Base-by-base conservation (phyloP, 2,888 invertebrate species). In the Ectemnius lituratus region DNA sequence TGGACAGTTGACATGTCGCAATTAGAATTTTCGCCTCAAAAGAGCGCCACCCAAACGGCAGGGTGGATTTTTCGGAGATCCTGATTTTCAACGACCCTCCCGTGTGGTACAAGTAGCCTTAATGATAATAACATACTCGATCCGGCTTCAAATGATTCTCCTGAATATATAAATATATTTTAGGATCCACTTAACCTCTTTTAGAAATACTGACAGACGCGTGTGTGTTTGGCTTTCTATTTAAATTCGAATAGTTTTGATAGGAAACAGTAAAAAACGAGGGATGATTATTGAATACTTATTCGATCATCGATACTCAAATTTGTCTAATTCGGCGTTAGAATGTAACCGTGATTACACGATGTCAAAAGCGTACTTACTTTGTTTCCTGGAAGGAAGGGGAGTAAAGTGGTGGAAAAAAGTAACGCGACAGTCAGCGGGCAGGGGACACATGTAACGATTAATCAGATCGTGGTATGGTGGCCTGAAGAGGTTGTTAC, bases 401-500 rank as follows among this genome's bases (percentile, higher is more conserved):
- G 18, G 57, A n/a, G 20, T 60, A 52, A 20, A 49, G 4, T 8
- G 49, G 62, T 28, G 27, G 18, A 75, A 79, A 11, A 82, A 79
- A 74, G 72, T 74, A 72, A 49, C 76, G 57, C 37, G 62, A 62
- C 67, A 68, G 69, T 64, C 37, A 11, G 0, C 37, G 37, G 8
- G 75, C 60, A 64, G 65, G 67, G 70, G 70, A 85, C 85, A 84
- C 81, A 81, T 86, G 86, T 79, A 82, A 81, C 85, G 82, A 87
- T 88, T 87, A 88, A 88, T 88, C 87, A 87, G 86, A 79, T 84
- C 84, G 83, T 83, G 83, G 76, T 70, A 37, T 69, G 79, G 73
- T 73, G 77, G 75, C 62, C 70, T 69, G 83, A 85, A 85, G 86
- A 87, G 86, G 86, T 79, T 85, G 86, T 87, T 80, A 79, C 82